These are phyloP conservation scores for Pachliopta kotzebuea DNA, from an alignment of 2,888 invertebrate species.

Conservation along the genomic window DNA sequence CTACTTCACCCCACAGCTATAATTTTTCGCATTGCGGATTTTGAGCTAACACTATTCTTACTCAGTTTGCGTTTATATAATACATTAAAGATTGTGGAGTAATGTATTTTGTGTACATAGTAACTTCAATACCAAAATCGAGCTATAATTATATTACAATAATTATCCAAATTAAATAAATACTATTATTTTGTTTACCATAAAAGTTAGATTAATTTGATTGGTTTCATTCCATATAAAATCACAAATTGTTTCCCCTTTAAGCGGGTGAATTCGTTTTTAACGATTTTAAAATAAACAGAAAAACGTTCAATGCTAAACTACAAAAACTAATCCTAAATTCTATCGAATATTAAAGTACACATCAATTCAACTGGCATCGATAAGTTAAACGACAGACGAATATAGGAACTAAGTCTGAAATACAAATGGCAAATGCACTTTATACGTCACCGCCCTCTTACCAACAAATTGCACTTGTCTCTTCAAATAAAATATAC, in stretches of 20 bases:
- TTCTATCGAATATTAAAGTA: conserved; percentile 21
- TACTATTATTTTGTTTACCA: no score
- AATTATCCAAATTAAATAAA: not conserved
- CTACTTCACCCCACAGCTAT: conserved; percentile 66
- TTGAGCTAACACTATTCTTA: conserved; percentile 43
- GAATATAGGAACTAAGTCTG: conserved; percentile 42
- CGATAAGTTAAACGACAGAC: conserved; percentile 45
- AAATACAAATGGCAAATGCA: conserved; percentile 55
- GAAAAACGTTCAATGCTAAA: not conserved
- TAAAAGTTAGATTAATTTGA: no score
- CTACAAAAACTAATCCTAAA: not conserved
- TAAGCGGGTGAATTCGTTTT: no score
- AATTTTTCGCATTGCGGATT: conserved; percentile 79
- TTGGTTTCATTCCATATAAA: no score
- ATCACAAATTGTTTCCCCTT: no score
- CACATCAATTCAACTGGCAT: conserved; percentile 38
- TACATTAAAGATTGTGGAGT: not conserved
- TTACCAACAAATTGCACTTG: conserved; percentile 24
- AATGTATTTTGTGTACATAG: not conserved
- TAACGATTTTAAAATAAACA: no score
- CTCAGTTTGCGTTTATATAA: conserved; percentile 38
- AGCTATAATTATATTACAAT: not conserved
- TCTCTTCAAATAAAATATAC: conserved; percentile 32
- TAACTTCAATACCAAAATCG: not conserved
- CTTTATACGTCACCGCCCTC: conserved; percentile 45